phyloP scores from a whole-genome alignment of 2,797 vertebrate species.

The Ambastaia sidthimunki region DNA sequence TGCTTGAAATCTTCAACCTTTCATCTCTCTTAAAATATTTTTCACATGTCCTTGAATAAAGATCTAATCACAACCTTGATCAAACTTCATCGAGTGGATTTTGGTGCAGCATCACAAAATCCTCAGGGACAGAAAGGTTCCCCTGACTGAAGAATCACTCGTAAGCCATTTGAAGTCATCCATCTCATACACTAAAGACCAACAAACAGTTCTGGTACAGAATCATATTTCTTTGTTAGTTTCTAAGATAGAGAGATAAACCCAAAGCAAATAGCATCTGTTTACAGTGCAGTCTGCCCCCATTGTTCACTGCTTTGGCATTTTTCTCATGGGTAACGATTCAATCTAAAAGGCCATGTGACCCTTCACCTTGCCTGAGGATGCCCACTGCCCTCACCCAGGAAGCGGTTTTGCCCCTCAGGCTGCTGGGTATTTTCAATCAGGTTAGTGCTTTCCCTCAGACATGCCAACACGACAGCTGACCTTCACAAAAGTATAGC shows the following conservation, averaged over 20 bases:
- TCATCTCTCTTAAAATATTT: neutral
- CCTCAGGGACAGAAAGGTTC: neutral
- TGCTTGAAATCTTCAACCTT: neutral
- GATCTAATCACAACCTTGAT: no score
- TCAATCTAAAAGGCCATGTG: slow-evolving; percentile 45
- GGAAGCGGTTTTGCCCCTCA: slow-evolving; percentile 24
- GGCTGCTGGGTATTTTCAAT: slow-evolving; percentile 35
- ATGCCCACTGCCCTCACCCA: slow-evolving; percentile 31
- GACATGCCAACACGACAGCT: slow-evolving; percentile 56
- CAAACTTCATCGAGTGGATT: no score
- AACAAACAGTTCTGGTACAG: slow-evolving; percentile 20
- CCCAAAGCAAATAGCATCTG: slow-evolving; percentile 24
- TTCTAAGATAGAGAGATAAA: slow-evolving; percentile 28
- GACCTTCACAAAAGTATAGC: slow-evolving; percentile 59
- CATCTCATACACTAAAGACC: neutral
- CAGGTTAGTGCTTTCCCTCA: slow-evolving; percentile 39
- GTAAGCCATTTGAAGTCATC: neutral
- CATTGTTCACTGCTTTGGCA: slow-evolving; percentile 32
- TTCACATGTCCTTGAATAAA: no score
- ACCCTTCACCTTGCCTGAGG: slow-evolving; percentile 50
- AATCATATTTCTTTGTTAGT: slow-evolving; percentile 24
- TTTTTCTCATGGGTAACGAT: slow-evolving; percentile 43
- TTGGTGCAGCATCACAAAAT: no score
- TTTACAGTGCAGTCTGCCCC: slow-evolving; percentile 10
- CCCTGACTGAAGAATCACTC: neutral